Base-by-base conservation (phyloP, 2,113 vertebrate genomes). In the Bostrychus sinensis region DNA sequence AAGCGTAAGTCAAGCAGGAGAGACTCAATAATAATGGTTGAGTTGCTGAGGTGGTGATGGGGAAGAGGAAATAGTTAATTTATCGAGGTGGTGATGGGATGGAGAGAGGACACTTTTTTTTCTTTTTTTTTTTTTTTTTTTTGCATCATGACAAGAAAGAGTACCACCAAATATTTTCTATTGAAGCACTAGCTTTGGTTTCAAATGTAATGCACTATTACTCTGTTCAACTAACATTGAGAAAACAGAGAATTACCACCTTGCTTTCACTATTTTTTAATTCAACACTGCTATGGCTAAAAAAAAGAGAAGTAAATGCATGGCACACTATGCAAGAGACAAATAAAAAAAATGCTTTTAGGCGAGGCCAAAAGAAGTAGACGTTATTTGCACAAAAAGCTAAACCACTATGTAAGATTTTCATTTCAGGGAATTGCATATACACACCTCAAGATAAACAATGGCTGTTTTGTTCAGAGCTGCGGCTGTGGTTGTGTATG, bases 341-440 rank as follows among this genome's bases (percentile, higher is more conserved):
- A 30, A 48, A 50, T n/a, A n/a, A n/a, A 1, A 14, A 16, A 50
- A 30, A 26, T n/a, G 25, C 48, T 51, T 51, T 51, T 51, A 51
- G 48, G 14, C 25, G n/a, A n/a, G 25, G 25, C 48, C 48, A 28
- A 51, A 7, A 30, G 48, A 51, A 51, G 48, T 17, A 7, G 14
- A 30, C 48, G 28, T 51, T 51, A 51, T 51, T 30, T 51, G 48
- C 48, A 51, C 48, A 51, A 30, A n/a, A 51, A 51, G 25, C 48
- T 51, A 28, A 30, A 51, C 48, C 48, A 51, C 25, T 16, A 51
- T 51, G 25, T 51, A 28, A n/a, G 25, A 51, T 51, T 51, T 51
- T 28, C 25, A 30, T 51, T 51, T 28, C 48, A 51, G 48, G 25
- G 48, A 51, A 28, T 30, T 51, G 25, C 48, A 51, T 51, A 51